Percentiles rank a stretch among this genome's conserved stretches.
Evolutionary conservation across 2,797 vertebrate genomes (phyloP).

Genomic region (Etheostoma nigrum): DNA sequence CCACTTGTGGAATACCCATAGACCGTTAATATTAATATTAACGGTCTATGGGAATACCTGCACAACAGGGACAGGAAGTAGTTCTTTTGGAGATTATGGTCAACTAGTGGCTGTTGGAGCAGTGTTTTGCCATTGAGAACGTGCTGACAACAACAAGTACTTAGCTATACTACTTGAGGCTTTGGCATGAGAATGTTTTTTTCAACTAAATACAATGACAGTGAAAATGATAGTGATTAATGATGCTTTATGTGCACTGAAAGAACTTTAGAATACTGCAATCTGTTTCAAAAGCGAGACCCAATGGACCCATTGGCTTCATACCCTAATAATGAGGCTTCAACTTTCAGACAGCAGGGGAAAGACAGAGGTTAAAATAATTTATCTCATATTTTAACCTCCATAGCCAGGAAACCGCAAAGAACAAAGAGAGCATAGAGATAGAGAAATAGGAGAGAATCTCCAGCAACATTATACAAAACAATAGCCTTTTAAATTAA

Average conservation of each 20-base stretch:
- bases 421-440: conserved; percentile 12
- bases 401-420: background rate
- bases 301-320: background rate
- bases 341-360: background rate
- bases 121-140: too few relatives aligned
- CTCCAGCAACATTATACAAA: background rate
- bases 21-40: too few relatives aligned
- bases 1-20: too few relatives aligned
- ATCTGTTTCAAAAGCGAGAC: conserved; percentile 11
- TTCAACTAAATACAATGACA: background rate
- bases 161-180: background rate
- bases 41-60: too few relatives aligned
- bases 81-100: too few relatives aligned
- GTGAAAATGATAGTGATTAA: background rate
- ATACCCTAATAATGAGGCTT: conserved; percentile 20
- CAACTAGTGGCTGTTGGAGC: too few relatives aligned
- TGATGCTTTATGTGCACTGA: background rate
- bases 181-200: background rate
- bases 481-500: conserved; percentile 14
- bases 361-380: conserved; percentile 23
- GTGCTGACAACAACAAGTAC: background rate
- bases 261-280: background rate
- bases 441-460: background rate
- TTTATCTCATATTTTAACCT: background rate
- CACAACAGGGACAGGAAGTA: too few relatives aligned